Percentiles rank a stretch among this genome's conserved stretches.
Evolutionary conservation across 2,113 vertebrate species (phyloP).

Genomic region (Dolichallabes microphthalmus): DNA sequence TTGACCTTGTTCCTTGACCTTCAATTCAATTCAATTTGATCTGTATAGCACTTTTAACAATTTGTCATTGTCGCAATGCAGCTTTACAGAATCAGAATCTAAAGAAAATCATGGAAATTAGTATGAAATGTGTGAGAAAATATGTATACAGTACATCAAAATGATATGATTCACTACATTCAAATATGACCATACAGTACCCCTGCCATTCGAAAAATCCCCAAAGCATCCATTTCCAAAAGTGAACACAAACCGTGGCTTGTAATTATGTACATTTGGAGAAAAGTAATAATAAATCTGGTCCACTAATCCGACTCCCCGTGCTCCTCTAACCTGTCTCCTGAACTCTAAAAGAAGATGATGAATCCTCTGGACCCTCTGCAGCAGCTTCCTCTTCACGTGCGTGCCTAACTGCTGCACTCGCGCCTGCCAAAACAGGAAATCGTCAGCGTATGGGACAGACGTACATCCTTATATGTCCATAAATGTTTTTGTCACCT

Average conservation of each 20-base stretch:
- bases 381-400: slow-evolving; percentile 66
- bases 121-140: too few relatives aligned
- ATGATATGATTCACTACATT: neutral
- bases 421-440: slow-evolving; percentile 62
- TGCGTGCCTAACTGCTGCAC: slow-evolving; percentile 64
- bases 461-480: slow-evolving; percentile 3
- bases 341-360: slow-evolving; percentile 64
- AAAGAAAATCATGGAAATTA: too few relatives aligned
- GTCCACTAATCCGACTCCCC: neutral
- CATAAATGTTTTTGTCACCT: neutral
- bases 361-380: slow-evolving; percentile 69
- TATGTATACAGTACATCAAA: too few relatives aligned
- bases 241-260: neutral
- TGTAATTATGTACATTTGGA: neutral
- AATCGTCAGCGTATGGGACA: neutral
- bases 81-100: too few relatives aligned
- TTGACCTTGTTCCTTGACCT: neutral
- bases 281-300: neutral
- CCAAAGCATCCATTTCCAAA: neutral
- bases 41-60: too few relatives aligned
- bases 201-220: neutral
- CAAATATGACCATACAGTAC: neutral
- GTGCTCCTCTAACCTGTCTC: slow-evolving; percentile 62
- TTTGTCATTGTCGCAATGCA: too few relatives aligned
- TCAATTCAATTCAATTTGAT: too few relatives aligned